Evolutionary conservation across 2,797 vertebrate species (phyloP).

Genomic region (Thripadectes ignobilis): DNA sequence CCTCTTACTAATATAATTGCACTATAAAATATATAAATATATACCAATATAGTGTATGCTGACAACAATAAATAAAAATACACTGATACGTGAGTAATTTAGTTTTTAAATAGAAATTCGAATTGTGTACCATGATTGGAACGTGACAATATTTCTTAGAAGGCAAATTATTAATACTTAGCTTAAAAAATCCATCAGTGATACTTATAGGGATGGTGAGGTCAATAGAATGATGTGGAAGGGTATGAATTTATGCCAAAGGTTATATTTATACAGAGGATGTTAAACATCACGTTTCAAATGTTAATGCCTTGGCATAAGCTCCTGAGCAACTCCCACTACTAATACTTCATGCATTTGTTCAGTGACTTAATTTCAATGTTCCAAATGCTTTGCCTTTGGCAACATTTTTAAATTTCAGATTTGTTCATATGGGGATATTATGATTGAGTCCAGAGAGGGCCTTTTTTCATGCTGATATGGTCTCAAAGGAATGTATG

Average conservation of each 20-base stretch:
- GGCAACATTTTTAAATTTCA: slow-evolving; percentile 46
- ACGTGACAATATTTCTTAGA: not conserved
- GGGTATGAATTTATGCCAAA: slow-evolving; percentile 5
- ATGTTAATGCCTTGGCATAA: slow-evolving; percentile 39
- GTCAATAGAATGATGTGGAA: not conserved
- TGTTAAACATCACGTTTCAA: slow-evolving; percentile 11
- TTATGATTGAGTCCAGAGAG: slow-evolving; percentile 14
- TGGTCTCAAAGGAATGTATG: slow-evolving; percentile 3
- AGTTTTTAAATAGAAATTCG: not conserved
- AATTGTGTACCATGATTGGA: not conserved
- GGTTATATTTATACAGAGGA: not conserved
- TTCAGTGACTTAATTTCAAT: slow-evolving; percentile 50
- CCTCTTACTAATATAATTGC: not conserved
- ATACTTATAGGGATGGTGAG: not conserved
- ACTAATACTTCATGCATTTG: slow-evolving; percentile 44
- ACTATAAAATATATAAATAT: not conserved
- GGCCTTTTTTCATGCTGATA: slow-evolving; percentile 2
- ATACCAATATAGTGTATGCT: rapidly evolving
- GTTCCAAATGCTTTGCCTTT: slow-evolving; percentile 31
- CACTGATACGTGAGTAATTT: not conserved
- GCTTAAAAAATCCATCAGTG: not conserved
- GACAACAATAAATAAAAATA: not conserved
- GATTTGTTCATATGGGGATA: slow-evolving; percentile 12
- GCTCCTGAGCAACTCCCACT: not conserved
- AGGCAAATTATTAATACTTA: not conserved